A percentile compares a stretch with the other conserved stretches of the same genome.
phyloP scores from a whole-genome alignment of 1,140 invertebrate genomes.

The Paraescarpia echinospica region DNA sequence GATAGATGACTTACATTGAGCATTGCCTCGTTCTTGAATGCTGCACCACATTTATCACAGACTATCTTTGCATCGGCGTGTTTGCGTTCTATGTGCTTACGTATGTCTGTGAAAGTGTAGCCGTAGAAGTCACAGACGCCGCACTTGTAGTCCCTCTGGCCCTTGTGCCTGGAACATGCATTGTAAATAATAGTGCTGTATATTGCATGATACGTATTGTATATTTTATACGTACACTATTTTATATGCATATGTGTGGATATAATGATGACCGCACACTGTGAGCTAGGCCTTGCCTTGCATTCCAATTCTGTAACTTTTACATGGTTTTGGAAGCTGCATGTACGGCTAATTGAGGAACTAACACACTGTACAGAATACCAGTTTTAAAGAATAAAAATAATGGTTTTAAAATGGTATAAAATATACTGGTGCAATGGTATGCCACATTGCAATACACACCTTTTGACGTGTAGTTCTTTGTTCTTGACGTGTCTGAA shows the following conservation, averaged over 20 bases:
- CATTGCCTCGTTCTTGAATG: conserved; percentile 45
- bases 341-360: too few relatives aligned
- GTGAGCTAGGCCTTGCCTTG: too few relatives aligned
- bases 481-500: conserved; percentile 60
- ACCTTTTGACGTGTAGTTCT: conserved; percentile 60
- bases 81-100: conserved; percentile 60
- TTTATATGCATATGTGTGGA: too few relatives aligned
- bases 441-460: background rate
- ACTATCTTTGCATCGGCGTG: conserved; percentile 47
- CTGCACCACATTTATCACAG: conserved; percentile 53
- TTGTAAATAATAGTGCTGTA: background rate
- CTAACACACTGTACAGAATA: too few relatives aligned
- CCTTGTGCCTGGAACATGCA: conserved; percentile 37
- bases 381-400: too few relatives aligned
- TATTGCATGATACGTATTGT: background rate
- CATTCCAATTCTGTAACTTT: too few relatives aligned
- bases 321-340: too few relatives aligned
- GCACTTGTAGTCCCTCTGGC: conserved; percentile 49
- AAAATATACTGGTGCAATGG: too few relatives aligned
- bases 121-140: conserved; percentile 60
- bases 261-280: too few relatives aligned
- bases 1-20: conserved; percentile 41
- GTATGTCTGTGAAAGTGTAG: conserved; percentile 60
- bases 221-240: too few relatives aligned
- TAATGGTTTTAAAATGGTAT: too few relatives aligned